These are phyloP conservation scores for Ptiloglossa arizonensis DNA, from an alignment of 1,140 invertebrate genomes.

Conservation along the genomic window DNA sequence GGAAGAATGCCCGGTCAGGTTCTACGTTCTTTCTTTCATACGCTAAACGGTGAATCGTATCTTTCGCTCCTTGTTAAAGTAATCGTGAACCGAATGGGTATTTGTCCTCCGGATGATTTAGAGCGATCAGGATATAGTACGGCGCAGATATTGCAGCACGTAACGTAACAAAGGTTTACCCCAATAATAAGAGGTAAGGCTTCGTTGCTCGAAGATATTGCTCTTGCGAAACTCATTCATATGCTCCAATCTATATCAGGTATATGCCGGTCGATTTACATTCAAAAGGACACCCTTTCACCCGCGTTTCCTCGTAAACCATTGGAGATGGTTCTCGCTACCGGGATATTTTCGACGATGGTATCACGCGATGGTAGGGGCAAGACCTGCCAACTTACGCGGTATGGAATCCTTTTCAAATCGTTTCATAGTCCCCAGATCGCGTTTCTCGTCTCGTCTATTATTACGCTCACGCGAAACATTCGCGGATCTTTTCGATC, in stretches of 20 bases:
- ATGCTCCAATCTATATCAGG: conserved; percentile 10
- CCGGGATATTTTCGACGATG: conserved; percentile 28
- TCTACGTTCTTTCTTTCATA: not conserved
- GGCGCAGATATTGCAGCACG: not conserved
- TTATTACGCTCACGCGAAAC: conserved; percentile 46
- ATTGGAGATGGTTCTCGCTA: not conserved
- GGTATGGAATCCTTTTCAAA: not conserved
- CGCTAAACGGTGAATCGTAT: not conserved
- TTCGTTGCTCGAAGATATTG: conserved; percentile 22
- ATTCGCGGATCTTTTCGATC: conserved; percentile 21
- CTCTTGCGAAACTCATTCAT: conserved; percentile 39
- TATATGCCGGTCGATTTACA: conserved; percentile 26
- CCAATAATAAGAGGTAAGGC: conserved; percentile 16
- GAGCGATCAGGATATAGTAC: not conserved
- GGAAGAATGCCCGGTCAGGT: not conserved
- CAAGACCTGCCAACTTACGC: conserved; percentile 17
- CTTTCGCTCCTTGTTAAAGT: too few species aligned
- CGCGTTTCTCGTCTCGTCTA: not conserved
- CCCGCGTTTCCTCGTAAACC: conserved; percentile 7
- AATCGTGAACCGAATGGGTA: not conserved
- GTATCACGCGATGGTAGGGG: conserved; percentile 29
- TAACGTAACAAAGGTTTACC: conserved; percentile 8
- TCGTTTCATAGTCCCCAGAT: not conserved
- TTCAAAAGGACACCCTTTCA: conserved; percentile 40
- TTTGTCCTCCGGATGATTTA: conserved; percentile 3